Base-by-base conservation (phyloP, 2,113 vertebrate species). In the Nerophis lumbriciformis region DNA sequence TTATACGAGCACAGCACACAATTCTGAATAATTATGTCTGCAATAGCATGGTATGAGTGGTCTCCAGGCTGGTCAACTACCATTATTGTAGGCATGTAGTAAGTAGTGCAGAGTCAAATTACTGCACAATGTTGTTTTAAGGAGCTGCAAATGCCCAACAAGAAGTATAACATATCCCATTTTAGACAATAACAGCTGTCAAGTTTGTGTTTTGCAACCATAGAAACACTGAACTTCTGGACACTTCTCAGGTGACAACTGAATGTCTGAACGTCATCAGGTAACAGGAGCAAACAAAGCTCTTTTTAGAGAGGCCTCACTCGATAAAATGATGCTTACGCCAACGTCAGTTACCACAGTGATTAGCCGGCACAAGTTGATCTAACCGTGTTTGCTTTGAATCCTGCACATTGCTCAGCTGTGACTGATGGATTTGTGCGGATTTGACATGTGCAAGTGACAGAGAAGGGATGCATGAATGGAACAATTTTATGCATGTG, bases 351-450 rank as follows among this genome's bases (percentile, higher is more conserved):
- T 83, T 79, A 66, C 80, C 72, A 71, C 75, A 55, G 73, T 54
- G 70, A 85, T 73, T 45, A 57, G 42, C 65, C 65, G 63, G 58
- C n/a, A 44, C 76, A 59, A 53, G 68, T 28, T 48, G 65, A 67
- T 78, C 63, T 76, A 77, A 74, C 28, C 56, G 63, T 74, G 64
- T 84, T 77, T 78, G 72, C 28, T 57, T 76, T 75, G 69, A 80
- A 76, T 67, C 78, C 70, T 45, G 56, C 69, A 71, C 73, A 75
- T 81, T 83, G 71, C 76, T 72, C 35, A 0, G 35, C 71, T 81
- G 62, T 71, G 74, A 82, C 70, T 75, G 85, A 85, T 69, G 62
- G 71, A 66, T 83, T 77, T 75, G 64, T 53, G 8, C 21, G 45
- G 47, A 75, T 61, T 55, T 57, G 77, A 70, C 51, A 57, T 78